Evolutionary conservation across 2,797 vertebrate genomes (phyloP).

Genomic region (Pyrocephalus nanus): DNA sequence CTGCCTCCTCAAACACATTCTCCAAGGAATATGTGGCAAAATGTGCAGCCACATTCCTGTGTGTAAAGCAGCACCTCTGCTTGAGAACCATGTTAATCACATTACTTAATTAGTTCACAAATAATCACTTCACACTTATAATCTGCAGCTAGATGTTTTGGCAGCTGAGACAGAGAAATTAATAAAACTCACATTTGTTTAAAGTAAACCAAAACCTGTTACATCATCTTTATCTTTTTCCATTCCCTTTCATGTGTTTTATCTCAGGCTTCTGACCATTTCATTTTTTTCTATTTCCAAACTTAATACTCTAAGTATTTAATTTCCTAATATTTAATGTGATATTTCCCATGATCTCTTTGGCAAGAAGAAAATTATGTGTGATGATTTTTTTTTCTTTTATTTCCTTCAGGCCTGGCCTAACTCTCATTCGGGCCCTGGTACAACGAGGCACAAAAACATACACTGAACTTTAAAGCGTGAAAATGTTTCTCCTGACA

Average conservation of each 20-base stretch:
- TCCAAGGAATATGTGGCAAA: neutral
- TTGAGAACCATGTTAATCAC: neutral
- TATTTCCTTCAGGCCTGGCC: neutral
- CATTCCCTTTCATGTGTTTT: neutral
- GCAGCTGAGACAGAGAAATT: neutral
- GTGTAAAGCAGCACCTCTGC: slow-evolving; percentile 11
- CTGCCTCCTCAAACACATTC: neutral
- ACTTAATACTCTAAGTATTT: neutral
- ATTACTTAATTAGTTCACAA: slow-evolving; percentile 47
- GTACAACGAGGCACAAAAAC: neutral
- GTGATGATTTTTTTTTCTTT: neutral
- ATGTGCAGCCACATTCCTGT: neutral
- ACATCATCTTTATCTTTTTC: neutral
- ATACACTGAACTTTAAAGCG: neutral
- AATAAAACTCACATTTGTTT: neutral
- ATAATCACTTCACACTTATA: slow-evolving; percentile 23
- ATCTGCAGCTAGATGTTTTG: slow-evolving; percentile 19
- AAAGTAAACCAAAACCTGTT: neutral
- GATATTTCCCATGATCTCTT: neutral
- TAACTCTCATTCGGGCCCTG: neutral
- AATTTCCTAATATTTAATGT: neutral
- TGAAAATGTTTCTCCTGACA: neutral
- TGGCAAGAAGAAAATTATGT: neutral
- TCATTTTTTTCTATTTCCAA: neutral
- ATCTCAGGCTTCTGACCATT: neutral